Evolutionary conservation across 1,140 invertebrate species (phyloP).

Genomic region (Diorhabda elongata): DNA sequence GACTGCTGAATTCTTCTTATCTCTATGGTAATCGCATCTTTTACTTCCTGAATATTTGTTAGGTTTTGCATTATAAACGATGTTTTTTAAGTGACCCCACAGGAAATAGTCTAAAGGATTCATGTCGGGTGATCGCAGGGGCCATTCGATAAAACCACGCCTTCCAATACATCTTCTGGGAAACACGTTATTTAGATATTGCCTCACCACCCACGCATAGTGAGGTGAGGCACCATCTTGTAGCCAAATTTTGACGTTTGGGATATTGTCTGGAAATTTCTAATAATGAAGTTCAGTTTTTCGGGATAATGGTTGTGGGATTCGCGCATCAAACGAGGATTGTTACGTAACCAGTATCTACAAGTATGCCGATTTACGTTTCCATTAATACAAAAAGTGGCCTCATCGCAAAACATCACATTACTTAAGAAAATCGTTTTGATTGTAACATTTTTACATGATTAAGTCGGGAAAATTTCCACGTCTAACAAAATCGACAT

Average conservation of each 20-base stretch:
- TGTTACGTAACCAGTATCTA: too few relatives aligned
- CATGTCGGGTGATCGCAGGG: not conserved
- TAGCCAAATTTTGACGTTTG: not conserved
- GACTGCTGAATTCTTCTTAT: not conserved
- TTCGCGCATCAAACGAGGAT: too few relatives aligned
- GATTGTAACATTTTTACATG: too few relatives aligned
- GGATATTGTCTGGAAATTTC: conserved; percentile 1
- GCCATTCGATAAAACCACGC: not conserved
- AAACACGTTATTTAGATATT: not conserved
- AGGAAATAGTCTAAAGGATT: not conserved
- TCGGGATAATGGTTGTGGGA: too few relatives aligned
- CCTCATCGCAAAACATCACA: too few relatives aligned
- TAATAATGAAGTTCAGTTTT: not conserved
- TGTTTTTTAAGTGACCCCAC: not conserved
- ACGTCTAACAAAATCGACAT: too few relatives aligned
- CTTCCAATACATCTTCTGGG: not conserved
- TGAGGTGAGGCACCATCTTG: not conserved
- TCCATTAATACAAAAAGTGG: too few relatives aligned
- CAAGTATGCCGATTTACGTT: too few relatives aligned
- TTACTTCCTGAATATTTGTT: not conserved
- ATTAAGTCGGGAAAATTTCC: too few relatives aligned
- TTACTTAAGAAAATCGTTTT: too few relatives aligned
- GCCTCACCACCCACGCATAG: not conserved
- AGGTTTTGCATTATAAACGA: not conserved
- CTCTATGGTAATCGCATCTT: not conserved